Conservation (phyloP, 2,113 vertebrate species). For the Phainopepla nitens region DNA sequence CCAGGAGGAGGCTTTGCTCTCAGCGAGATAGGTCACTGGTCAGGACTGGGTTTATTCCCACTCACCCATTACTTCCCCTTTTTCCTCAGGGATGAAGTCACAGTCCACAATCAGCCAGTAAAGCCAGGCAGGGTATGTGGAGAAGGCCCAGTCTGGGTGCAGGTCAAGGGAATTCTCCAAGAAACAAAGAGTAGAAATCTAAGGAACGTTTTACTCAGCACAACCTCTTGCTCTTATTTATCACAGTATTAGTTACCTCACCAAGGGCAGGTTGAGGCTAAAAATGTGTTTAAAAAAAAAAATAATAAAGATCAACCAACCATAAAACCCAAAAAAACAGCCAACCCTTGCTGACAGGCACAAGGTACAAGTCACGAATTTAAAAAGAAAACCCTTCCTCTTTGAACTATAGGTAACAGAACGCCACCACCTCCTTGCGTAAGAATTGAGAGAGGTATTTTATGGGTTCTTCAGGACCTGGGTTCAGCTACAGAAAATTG, state of each 20-base stretch:
- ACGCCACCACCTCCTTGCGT: neutral
- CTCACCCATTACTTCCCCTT: neutral
- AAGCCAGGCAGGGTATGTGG: neutral
- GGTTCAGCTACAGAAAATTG: neutral
- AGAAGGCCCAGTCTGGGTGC: neutral
- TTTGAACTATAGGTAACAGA: neutral
- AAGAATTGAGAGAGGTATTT: neutral
- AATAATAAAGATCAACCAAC: neutral
- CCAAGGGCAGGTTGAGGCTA: neutral
- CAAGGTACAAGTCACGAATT: neutral
- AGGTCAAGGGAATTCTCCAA: neutral
- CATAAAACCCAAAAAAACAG: accelerated
- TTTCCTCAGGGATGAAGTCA: neutral
- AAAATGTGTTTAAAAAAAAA: neutral
- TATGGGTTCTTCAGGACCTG: neutral
- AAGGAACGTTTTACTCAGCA: neutral
- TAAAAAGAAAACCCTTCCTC: neutral
- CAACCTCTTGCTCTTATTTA: neutral
- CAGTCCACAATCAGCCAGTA: neutral
- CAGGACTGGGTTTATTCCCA: neutral
- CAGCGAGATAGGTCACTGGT: accelerated
- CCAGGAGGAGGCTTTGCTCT: neutral
- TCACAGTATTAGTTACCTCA: neutral
- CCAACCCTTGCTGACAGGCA: neutral
- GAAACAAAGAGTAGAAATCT: neutral